Evolutionary conservation across 1,140 invertebrate genomes (phyloP).

Genomic region (Anoplolepis gracilipes): DNA sequence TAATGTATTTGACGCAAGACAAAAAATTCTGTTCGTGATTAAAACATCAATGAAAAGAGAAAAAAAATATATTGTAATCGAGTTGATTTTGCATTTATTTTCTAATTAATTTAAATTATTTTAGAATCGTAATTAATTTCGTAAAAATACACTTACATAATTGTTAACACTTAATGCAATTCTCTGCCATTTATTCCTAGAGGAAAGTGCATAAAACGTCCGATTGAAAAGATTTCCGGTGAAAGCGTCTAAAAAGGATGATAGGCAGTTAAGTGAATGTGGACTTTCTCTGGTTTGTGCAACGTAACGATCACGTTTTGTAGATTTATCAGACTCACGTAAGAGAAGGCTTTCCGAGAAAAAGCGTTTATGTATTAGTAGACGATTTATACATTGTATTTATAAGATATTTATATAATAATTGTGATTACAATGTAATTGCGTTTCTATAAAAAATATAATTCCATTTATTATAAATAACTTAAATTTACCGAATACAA

Average conservation of each 20-base stretch:
- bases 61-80: no score
- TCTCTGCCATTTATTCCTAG: neutral
- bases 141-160: no score
- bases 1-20: no score
- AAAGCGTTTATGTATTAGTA: constrained; percentile 23
- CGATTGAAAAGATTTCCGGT: constrained; percentile 10
- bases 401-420: neutral
- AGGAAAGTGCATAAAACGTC: neutral
- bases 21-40: no score
- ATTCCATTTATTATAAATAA: no score
- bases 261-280: neutral
- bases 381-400: neutral
- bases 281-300: constrained; percentile 41
- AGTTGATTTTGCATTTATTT: neutral
- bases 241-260: neutral
- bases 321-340: neutral
- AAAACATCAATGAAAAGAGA: no score
- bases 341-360: constrained; percentile 28
- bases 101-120: neutral
- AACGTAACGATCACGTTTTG: constrained; percentile 40
- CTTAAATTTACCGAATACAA: neutral
- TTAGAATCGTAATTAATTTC: neutral
- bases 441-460: no score
- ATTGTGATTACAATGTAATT: neutral
- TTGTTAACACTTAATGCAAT: neutral